Evolutionary conservation across 2,113 vertebrate species (phyloP).

Genomic region (Setophaga coronata): DNA sequence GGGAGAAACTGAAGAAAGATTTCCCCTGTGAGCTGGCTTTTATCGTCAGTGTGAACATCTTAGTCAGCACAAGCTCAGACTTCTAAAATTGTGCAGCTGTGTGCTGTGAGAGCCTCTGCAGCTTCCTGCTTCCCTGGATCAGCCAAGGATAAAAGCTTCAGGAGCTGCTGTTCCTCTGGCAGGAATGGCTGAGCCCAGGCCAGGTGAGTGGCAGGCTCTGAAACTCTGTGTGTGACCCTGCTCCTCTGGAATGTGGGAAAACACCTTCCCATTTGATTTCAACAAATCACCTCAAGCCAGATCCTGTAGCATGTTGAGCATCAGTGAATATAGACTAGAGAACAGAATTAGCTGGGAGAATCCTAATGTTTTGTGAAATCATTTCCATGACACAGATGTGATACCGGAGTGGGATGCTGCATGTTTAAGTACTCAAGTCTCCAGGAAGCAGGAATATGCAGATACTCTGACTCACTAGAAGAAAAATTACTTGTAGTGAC

Average conservation of each 20-base stretch:
- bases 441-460: conserved; percentile 10
- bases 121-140: background rate
- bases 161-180: background rate
- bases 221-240: background rate
- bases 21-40: background rate
- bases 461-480: conserved; percentile 39
- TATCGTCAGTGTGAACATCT: accelerated
- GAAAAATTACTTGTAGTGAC: conserved; percentile 4
- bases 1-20: background rate
- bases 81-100: background rate
- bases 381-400: background rate
- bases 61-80: background rate
- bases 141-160: background rate
- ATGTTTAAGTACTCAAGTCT: background rate
- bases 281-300: background rate
- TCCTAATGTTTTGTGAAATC: background rate
- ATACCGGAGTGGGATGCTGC: background rate
- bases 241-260: background rate
- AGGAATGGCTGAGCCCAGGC: background rate
- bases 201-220: background rate
- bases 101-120: background rate
- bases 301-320: background rate
- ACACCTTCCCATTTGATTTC: background rate
- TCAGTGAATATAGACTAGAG: background rate
- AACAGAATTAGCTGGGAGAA: background rate